Evolutionary conservation across 2,113 vertebrate genomes (phyloP).

Genomic region (Trinectes maculatus): DNA sequence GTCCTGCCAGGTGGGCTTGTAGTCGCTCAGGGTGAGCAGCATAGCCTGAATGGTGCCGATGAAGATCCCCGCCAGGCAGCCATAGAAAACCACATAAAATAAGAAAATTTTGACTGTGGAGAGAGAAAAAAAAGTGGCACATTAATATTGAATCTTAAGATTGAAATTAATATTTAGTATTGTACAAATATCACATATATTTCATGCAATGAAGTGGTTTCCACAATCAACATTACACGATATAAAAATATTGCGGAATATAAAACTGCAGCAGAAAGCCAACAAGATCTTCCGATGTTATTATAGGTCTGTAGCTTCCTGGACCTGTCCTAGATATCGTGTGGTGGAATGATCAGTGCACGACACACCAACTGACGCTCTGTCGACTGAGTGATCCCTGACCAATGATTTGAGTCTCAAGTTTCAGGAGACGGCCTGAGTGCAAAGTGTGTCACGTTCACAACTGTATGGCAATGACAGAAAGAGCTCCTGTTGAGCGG

Average conservation of each 20-base stretch:
- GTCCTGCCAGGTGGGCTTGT: slow-evolving; percentile 98
- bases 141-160: neutral
- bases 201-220: too few species aligned
- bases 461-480: neutral
- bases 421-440: too few species aligned
- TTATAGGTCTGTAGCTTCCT: too few species aligned
- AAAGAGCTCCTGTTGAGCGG: neutral
- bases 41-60: slow-evolving; percentile 96
- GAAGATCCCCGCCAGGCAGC: slow-evolving; percentile 96
- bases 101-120: slow-evolving; percentile 90
- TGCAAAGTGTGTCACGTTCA: neutral
- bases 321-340: too few species aligned
- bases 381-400: too few species aligned
- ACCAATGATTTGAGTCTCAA: neutral
- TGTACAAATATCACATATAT: too few species aligned
- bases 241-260: too few species aligned
- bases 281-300: too few species aligned
- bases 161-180: neutral
- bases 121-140: neutral
- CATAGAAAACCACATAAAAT: slow-evolving; percentile 95
- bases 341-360: too few species aligned
- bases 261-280: too few species aligned
- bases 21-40: slow-evolving; percentile 91
- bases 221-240: too few species aligned
- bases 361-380: too few species aligned